Percentiles rank a stretch among this genome's conserved stretches.
Evolutionary conservation across 2,113 vertebrate species (phyloP).

Genomic region (Ophthalmolycus amberensis): DNA sequence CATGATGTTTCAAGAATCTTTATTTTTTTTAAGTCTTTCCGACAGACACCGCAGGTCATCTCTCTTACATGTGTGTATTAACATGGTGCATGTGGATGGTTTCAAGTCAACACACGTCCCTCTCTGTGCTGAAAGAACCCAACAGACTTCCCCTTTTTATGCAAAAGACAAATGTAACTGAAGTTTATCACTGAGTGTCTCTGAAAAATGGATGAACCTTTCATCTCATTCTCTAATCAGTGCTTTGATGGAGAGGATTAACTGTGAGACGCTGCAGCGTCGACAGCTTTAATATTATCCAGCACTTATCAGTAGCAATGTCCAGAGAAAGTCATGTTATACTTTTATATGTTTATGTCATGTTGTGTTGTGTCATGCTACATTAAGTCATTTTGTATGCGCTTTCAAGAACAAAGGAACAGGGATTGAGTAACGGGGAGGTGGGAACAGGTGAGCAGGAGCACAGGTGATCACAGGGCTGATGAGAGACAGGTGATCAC

Average conservation of each 20-base stretch:
- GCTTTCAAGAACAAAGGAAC: no score
- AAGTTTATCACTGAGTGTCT: background rate
- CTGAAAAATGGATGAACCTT: background rate
- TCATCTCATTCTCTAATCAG: constrained; percentile 8
- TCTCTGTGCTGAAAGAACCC: no score
- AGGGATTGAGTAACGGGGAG: no score
- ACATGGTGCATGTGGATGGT: background rate
- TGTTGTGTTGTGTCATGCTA: no score
- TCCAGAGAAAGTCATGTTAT: background rate
- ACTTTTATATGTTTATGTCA: no score
- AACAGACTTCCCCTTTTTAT: no score
- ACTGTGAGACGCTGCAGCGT: background rate
- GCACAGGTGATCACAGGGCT: no score
- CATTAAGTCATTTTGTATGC: no score
- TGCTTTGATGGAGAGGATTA: constrained; percentile 6
- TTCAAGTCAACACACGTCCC: background rate
- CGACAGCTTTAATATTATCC: background rate
- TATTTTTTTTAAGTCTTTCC: background rate
- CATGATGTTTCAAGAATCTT: background rate
- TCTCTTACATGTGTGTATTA: no score
- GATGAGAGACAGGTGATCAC: no score
- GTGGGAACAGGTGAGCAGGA: no score
- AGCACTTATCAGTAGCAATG: background rate
- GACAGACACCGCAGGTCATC: background rate
- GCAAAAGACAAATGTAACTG: no score